phyloP scores from a whole-genome alignment of 2,888 invertebrate species.

The Papilio gigon region DNA sequence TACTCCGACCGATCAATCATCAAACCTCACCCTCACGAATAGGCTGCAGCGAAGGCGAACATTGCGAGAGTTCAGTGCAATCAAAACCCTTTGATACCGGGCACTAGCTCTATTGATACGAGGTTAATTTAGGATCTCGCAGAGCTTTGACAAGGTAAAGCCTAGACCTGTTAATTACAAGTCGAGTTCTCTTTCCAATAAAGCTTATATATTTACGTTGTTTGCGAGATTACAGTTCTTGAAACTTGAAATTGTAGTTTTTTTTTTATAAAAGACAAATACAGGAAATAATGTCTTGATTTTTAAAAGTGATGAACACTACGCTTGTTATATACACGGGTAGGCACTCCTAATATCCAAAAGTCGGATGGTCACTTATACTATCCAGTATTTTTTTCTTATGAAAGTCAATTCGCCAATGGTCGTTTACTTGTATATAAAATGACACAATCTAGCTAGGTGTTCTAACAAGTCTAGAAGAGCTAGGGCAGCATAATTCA shows the following conservation, averaged over 20 bases:
- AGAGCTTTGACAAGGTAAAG: conserved; percentile 11
- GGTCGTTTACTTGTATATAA: too few species aligned
- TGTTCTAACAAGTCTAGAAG: too few species aligned
- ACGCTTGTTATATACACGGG: too few species aligned
- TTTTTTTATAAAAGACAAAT: not conserved
- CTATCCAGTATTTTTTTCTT: too few species aligned
- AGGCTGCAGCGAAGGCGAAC: not conserved
- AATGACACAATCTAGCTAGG: too few species aligned
- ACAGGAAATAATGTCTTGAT: too few species aligned
- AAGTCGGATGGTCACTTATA: too few species aligned
- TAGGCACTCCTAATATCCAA: too few species aligned
- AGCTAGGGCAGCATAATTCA: too few species aligned
- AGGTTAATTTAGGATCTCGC: conserved; percentile 15
- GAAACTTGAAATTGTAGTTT: not conserved
- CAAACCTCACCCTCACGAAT: not conserved
- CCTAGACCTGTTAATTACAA: conserved; percentile 31
- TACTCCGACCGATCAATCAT: not conserved
- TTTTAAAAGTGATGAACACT: too few species aligned
- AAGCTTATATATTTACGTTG: not conserved
- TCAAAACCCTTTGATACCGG: conserved; percentile 18
- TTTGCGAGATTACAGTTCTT: not conserved
- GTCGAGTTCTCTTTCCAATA: not conserved
- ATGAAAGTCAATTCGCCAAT: too few species aligned
- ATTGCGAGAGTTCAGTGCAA: not conserved
- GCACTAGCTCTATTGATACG: conserved; percentile 11